Evolutionary conservation across 1,140 invertebrate genomes (phyloP), one percentile per base, ranked within the genome.

Genomic region (Cardiocondyla obscurior): DNA sequence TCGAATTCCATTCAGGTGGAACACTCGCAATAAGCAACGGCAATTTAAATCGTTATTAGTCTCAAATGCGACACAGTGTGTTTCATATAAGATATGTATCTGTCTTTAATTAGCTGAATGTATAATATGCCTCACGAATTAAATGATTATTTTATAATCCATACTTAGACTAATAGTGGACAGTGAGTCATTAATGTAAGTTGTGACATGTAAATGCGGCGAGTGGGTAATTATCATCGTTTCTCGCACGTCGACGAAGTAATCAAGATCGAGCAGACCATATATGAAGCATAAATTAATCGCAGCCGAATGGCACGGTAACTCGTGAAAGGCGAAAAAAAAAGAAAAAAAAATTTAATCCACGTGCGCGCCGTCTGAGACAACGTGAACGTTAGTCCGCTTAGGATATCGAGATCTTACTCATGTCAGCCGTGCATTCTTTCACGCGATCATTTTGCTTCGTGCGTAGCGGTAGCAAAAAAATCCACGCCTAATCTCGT

Each of bases 401-500:
- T 4, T 44, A 39, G 7, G n/a, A 62, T 74, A 67, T 53, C 22
- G 46, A 77, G 60, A 77, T 67, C 74, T 67, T 22, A 67, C 69
- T 65, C 44, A 33, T 55, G n/a, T n/a, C n/a, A n/a, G n/a, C 51
- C 49, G 46, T 2, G 36, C 62, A 67, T 67, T 82, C 28, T 64
- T 62, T 10, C 14, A 25, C 36, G 28, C 36, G 46, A 86, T 86
- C 70, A 86, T 77, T 64, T 86, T 60, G 64, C 77, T 83, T 83
- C 85, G 46, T 64, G 42, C 79, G 69, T 39, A 44, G 49, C 30
- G 19, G 42, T 42, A 44, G 14, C 16, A 67, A 82, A 64, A 82
- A 86, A 36, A 30, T 19, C 28, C 69, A 33, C 39, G 22, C 14
- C 39, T 36, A 39, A 69, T 60, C 12, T 51, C 72, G 73, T 22